A percentile compares a stretch with the other conserved stretches of the same genome.
These are phyloP conservation scores for Paramormyrops hopkinsi DNA, from an alignment of 2,797 vertebrate species.

Conservation along the genomic window DNA sequence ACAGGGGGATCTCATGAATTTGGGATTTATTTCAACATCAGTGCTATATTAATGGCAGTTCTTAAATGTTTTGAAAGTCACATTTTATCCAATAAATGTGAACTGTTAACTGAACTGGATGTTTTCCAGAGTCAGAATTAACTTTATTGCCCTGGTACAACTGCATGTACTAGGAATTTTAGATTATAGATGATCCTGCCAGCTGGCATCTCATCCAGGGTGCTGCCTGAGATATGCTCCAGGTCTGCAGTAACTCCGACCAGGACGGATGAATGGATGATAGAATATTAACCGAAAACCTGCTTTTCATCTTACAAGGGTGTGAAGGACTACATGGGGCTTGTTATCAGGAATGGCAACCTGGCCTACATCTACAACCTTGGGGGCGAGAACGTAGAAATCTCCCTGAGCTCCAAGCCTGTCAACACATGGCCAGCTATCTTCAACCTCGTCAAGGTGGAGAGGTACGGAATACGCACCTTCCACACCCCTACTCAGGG, in stretches of 20 bases:
- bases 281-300: not conserved
- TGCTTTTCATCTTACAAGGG: constrained; percentile 56
- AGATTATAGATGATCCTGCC: not conserved
- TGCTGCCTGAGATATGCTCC: not conserved
- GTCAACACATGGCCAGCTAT: constrained; percentile 90
- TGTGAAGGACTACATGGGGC: constrained; percentile 83
- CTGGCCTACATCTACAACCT: constrained; percentile 89
- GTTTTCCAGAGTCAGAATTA: not conserved
- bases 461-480: constrained; percentile 66
- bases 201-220: not conserved
- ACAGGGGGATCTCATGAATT: constrained; percentile 15
- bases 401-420: constrained; percentile 85
- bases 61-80: not conserved
- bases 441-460: constrained; percentile 91
- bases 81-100: not conserved
- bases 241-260: not conserved
- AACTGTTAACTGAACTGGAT: not conserved
- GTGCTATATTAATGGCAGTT: not conserved
- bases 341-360: constrained; percentile 93
- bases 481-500: not conserved
- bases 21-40: constrained; percentile 11
- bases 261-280: not conserved
- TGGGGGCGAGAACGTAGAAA: constrained; percentile 80
- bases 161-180: not conserved
- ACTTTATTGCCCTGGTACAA: not conserved